Conservation (phyloP, 2,797 vertebrate genomes). For the Acanthiza pusilla region DNA sequence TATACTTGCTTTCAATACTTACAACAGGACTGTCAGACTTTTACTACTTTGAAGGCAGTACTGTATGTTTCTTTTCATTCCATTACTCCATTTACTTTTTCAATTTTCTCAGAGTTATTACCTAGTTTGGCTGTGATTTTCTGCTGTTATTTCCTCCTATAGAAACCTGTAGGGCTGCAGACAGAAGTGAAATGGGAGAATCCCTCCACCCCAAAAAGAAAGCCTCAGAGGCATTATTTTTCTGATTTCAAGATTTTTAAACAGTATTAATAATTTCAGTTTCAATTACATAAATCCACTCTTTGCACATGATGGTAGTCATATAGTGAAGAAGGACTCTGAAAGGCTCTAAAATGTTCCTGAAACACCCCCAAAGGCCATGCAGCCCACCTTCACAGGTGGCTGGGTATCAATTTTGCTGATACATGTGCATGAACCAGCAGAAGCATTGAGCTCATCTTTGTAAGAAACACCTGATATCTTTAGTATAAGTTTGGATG, state of each 20-base stretch:
- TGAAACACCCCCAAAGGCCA: neutral
- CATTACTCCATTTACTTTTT: neutral
- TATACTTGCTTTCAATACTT: neutral
- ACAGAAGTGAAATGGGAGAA: neutral
- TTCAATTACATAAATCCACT: neutral
- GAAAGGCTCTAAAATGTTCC: neutral
- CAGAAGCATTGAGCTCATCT: neutral
- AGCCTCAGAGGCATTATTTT: neutral
- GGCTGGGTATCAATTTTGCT: neutral
- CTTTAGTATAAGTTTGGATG: neutral
- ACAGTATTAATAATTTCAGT: neutral
- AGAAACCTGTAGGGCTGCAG: neutral
- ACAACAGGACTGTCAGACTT: neutral
- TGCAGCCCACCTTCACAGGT: neutral
- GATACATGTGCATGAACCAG: rapidly evolving
- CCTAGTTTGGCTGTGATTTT: neutral
- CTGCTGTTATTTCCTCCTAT: neutral
- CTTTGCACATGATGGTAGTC: neutral
- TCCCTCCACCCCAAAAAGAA: neutral
- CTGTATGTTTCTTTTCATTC: neutral
- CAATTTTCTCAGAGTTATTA: neutral
- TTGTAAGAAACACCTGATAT: neutral
- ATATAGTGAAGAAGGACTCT: neutral
- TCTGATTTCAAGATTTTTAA: neutral
- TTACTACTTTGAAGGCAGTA: neutral